These are phyloP conservation scores for Aurelia aurita DNA, from an alignment of 30 jellyfish, hydroid and myxozoan species.

Conservation along the genomic window DNA sequence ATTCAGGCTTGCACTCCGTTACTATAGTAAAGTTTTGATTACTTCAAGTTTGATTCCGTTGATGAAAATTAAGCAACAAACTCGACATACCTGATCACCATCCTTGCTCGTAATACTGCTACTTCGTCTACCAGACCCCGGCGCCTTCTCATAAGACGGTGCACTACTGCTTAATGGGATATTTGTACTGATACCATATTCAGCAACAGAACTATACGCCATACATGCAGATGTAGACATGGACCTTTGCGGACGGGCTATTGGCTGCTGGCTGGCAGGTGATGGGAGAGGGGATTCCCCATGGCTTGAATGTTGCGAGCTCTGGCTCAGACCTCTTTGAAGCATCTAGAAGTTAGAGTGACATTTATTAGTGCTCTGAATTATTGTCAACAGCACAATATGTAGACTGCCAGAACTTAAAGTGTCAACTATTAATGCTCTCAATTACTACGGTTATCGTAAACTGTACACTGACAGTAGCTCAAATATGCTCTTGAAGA, in stretches of 20 bases:
- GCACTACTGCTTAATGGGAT: constrained; percentile 87
- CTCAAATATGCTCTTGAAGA: too few species aligned
- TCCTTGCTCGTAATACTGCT: constrained; percentile 91
- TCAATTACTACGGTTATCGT: too few species aligned
- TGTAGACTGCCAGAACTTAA: too few species aligned
- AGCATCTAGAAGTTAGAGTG: constrained; percentile 46
- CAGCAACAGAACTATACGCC: constrained; percentile 89
- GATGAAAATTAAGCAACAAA: too few species aligned
- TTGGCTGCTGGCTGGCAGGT: constrained; percentile 93
- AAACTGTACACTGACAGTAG: too few species aligned
- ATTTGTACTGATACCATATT: constrained; percentile 64
- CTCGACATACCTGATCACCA: constrained; percentile 70
- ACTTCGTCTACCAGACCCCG: constrained; percentile 99
- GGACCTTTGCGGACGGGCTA: constrained; percentile 90
- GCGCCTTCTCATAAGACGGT: constrained; percentile 98
- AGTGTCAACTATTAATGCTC: too few species aligned
- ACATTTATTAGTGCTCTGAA: too few species aligned
- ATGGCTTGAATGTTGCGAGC: constrained; percentile 80
- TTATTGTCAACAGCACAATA: too few species aligned
- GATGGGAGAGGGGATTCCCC: constrained; percentile 96
- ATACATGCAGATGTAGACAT: constrained; percentile 80
- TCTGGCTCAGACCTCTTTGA: constrained; percentile 76
- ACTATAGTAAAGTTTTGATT: too few species aligned
- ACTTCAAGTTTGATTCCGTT: too few species aligned
- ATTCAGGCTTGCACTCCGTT: too few species aligned